Percentiles rank a stretch among this genome's conserved stretches.
Conservation (phyloP, 2,113 vertebrate species). For the Nerophis ophidion region DNA sequence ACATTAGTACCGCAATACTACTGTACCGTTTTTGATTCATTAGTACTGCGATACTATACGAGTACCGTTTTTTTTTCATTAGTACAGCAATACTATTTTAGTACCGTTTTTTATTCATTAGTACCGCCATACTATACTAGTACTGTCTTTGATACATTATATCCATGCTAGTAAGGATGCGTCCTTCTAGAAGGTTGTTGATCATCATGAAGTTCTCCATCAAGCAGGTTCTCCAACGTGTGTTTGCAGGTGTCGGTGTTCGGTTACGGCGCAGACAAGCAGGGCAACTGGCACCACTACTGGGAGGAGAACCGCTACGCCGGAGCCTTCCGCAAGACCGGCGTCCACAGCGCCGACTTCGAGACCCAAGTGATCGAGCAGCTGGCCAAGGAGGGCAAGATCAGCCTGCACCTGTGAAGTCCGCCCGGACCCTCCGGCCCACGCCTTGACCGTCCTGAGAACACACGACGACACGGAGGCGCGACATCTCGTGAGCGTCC, state of each 20-base stretch:
- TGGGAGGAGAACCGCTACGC: slow-evolving; percentile 73
- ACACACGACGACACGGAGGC: background rate
- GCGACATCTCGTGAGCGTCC: background rate
- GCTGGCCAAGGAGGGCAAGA: slow-evolving; percentile 67
- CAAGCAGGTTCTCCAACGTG: background rate
- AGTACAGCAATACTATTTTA: too few species aligned
- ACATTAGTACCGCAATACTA: too few species aligned
- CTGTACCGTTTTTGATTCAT: too few species aligned
- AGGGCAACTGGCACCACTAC: slow-evolving; percentile 83
- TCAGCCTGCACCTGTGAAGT: slow-evolving; percentile 58
- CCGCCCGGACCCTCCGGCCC: background rate
- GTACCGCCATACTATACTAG: too few species aligned
- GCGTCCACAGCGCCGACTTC: slow-evolving; percentile 67
- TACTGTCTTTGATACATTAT: too few species aligned
- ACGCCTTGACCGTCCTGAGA: background rate
- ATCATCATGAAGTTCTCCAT: background rate
- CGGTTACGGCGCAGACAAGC: slow-evolving; percentile 72
- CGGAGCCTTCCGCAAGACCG: slow-evolving; percentile 71
- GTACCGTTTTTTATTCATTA: too few species aligned
- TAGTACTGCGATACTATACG: too few species aligned
- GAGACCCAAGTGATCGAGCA: slow-evolving; percentile 68
- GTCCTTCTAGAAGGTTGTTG: background rate
- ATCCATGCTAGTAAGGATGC: too few species aligned
- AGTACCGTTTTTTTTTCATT: too few species aligned
- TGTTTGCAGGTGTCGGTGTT: slow-evolving; percentile 72